Base-by-base conservation (phyloP, 2,888 invertebrate genomes). In the Mactromeris polynyma region DNA sequence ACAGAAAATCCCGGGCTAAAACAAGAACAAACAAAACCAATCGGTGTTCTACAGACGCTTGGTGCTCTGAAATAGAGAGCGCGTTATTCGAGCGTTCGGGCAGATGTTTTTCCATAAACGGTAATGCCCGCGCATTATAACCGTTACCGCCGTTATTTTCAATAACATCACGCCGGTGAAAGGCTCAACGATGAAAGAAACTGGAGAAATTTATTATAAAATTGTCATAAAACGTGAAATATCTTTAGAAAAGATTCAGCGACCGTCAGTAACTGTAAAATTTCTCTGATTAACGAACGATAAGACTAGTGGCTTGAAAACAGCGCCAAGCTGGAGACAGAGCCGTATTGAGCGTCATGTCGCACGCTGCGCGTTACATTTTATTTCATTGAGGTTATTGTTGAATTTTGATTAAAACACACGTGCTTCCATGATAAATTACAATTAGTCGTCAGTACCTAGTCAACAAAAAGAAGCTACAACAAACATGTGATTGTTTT, bases 101-200 rank as follows among this genome's bases (percentile, higher is more conserved):
- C 89, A 89, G 89, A 86, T 89, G 89, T 84, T 84, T 87, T 73
- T 31, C 83, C 69, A 83, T 80, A 86, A 82, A 87, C 82, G 86
- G 89, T 85, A 87, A 81, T 73, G 86, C 89, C 82, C 89, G 89
- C 84, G 73, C 69, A 36, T 46, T 51, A 38, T 38, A 69, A 87
- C 90, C 90, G 90, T 90, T 90, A 90, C 79, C 77, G 42, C 83
- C 87, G 83, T 87, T 87, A 83, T 33, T 38, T 78, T 58, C 54
- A 87, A 78, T 54, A 51, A 51, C 51, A 73, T 33, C 73, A 46
- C 64, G 83, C 42, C 42, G 19, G 46, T 54, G 21, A 83, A 83
- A 73, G 31, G 83, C 46, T 42, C 64, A 21, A 33, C 21, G 69
- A 83, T 54, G 42, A 83, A 83, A 83, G 83, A 73, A 42, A 82